These are phyloP conservation scores for Thereuonema tuberculata DNA, from an alignment of 1,140 invertebrate species.

Conservation along the genomic window DNA sequence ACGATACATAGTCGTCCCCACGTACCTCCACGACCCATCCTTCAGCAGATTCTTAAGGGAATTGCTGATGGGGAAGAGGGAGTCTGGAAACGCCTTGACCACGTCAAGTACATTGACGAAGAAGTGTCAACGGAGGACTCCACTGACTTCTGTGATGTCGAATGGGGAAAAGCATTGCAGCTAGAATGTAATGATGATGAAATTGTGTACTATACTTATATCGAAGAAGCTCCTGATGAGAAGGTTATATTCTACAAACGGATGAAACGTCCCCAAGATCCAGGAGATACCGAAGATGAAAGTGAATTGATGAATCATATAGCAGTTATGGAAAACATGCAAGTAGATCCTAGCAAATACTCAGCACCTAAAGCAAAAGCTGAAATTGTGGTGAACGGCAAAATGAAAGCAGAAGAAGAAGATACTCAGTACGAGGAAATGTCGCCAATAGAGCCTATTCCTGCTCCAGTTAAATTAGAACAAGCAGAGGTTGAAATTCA, in stretches of 20 bases:
- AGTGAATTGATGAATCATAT: neutral
- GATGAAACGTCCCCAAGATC: neutral
- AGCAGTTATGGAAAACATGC: slow-evolving; percentile 2
- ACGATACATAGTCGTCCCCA: neutral
- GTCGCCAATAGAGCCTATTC: too few species aligned
- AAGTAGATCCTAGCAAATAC: neutral
- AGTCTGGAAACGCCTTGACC: neutral
- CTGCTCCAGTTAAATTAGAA: too few species aligned
- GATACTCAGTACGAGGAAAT: too few species aligned
- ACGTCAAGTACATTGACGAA: slow-evolving; percentile 5
- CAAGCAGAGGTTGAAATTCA: too few species aligned
- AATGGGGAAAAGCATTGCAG: slow-evolving; percentile 1
- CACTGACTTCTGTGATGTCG: neutral
- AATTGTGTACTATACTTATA: slow-evolving; percentile 3
- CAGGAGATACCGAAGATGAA: neutral
- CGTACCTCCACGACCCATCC: neutral
- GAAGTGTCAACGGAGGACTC: slow-evolving; percentile 7
- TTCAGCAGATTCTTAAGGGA: neutral
- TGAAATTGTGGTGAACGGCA: too few species aligned
- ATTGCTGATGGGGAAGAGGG: neutral
- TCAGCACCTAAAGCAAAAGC: too few species aligned
- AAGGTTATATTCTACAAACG: neutral
- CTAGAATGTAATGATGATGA: neutral
- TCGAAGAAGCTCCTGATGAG: slow-evolving; percentile 2
- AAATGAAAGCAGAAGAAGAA: too few species aligned